Conservation (phyloP, 2,888 invertebrate genomes). For the Crocallis elinguaria region DNA sequence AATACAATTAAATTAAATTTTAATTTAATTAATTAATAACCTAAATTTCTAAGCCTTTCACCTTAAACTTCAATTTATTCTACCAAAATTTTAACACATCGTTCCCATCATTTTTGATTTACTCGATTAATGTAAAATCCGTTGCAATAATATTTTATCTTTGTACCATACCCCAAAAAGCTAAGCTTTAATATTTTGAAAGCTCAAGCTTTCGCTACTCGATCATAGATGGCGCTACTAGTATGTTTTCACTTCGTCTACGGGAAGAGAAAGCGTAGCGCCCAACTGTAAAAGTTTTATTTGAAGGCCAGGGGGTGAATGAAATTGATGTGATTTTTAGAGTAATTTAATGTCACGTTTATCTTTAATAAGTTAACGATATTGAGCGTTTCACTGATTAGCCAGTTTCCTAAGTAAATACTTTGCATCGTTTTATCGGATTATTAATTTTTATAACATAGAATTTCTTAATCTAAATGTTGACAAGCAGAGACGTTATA, state of each 20-base stretch:
- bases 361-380: not conserved
- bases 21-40: too few species aligned
- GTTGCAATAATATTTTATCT: not conserved
- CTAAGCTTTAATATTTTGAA: slow-evolving; percentile 19
- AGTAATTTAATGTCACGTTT: not conserved
- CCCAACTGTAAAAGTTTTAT: slow-evolving; percentile 3
- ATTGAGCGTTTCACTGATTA: not conserved
- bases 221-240: slow-evolving; percentile 66
- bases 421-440: not conserved
- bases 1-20: too few species aligned
- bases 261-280: not conserved
- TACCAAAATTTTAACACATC: too few species aligned
- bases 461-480: too few species aligned
- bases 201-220: slow-evolving; percentile 58
- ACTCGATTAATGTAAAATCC: too few species aligned
- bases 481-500: too few species aligned
- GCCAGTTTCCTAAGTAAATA: not conserved
- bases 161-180: slow-evolving; percentile 39
- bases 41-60: too few species aligned
- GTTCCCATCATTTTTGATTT: too few species aligned
- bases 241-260: not conserved
- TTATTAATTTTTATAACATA: too few species aligned
- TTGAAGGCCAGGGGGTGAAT: slow-evolving; percentile 1
- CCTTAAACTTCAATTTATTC: too few species aligned
- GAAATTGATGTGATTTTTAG: not conserved